Conservation (phyloP, 2,888 invertebrate species). For the Cancer borealis region DNA sequence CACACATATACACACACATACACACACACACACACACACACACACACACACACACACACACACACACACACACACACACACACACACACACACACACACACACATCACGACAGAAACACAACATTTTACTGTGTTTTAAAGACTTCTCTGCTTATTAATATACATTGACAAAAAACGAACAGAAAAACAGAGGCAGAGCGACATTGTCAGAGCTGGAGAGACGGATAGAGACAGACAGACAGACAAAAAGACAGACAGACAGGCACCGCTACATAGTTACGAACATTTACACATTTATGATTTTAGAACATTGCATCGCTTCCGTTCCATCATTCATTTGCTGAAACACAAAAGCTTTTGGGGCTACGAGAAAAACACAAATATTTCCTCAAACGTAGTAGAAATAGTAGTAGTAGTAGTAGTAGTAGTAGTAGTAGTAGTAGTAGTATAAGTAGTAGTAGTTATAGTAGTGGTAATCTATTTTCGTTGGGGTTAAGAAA, state of each 20-base stretch:
- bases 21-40: conserved; percentile 17
- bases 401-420: background rate
- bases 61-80: conserved; percentile 29
- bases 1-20: conserved; percentile 13
- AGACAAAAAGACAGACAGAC: background rate
- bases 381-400: background rate
- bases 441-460: conserved; percentile 1
- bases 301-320: background rate
- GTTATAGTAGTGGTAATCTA: background rate
- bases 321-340: background rate
- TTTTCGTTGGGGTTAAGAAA: too few relatives aligned
- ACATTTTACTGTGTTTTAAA: background rate
- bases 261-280: background rate
- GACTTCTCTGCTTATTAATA: background rate
- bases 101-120: background rate
- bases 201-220: background rate
- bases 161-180: background rate
- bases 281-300: background rate
- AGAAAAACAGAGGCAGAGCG: background rate
- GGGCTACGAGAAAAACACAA: background rate
- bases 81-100: conserved; percentile 6
- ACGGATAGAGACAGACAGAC: background rate
- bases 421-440: conserved; percentile 26
- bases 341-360: background rate
- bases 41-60: conserved; percentile 10